These are phyloP conservation scores for Sycophila sp. DNA, from an alignment of 1,140 invertebrate genomes.

Conservation along the genomic window DNA sequence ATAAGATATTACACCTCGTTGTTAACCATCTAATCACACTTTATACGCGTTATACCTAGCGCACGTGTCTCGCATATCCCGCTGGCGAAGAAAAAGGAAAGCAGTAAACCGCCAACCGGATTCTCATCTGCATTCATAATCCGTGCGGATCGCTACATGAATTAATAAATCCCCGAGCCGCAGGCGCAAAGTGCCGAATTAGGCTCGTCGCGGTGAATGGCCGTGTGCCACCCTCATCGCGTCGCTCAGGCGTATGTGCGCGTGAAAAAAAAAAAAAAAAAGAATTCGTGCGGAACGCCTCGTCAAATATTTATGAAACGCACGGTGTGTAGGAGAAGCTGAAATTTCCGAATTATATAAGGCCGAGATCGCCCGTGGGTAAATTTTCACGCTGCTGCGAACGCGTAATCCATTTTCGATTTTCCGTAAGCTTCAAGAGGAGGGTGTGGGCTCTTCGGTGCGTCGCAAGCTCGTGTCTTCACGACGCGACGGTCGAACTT, in stretches of 20 bases:
- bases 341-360: not conserved
- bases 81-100: not conserved
- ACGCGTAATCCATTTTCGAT: not conserved
- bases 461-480: not conserved
- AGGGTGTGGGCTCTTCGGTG: not conserved
- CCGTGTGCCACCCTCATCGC: not conserved
- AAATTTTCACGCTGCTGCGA: not conserved
- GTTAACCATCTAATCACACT: not conserved
- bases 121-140: slow-evolving; percentile 17
- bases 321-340: not conserved
- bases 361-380: not conserved
- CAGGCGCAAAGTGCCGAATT: slow-evolving; percentile 9
- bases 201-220: not conserved
- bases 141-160: slow-evolving; percentile 8
- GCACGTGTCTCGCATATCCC: too few species aligned
- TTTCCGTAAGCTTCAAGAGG: not conserved
- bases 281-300: not conserved
- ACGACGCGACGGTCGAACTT: not conserved
- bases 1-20: too few species aligned
- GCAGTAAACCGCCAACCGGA: too few species aligned
- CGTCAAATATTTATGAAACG: slow-evolving; percentile 37
- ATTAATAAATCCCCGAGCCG: slow-evolving; percentile 24
- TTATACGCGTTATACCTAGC: not conserved
- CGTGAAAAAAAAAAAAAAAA: not conserved
- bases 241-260: not conserved